Evolutionary conservation across 2,888 invertebrate species (phyloP), one percentile per base, ranked within the genome.

Genomic region (Andrena marginata): DNA sequence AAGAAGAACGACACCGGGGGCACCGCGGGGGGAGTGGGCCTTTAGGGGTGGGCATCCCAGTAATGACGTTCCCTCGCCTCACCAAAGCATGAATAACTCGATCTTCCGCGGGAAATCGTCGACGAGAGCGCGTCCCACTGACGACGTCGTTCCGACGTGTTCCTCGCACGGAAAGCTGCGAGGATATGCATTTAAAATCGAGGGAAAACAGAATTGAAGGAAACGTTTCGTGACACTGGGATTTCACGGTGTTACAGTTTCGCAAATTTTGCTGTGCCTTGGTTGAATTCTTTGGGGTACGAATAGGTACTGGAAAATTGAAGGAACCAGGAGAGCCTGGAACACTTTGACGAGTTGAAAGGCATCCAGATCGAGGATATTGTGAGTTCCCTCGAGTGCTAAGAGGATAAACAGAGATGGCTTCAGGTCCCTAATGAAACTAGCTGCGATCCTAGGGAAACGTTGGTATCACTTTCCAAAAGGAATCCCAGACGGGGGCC

Each of bases 61-160:
- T 84, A 84, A 84, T 75, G 83, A 83, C 51, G 78, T 78, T 63
- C 54, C 68, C 33, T 16, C 54, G 49, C 59, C 62, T 68, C 71
- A 42, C 68, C 78, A 71, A 72, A 63, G 49, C 71, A 59, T 33
- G 83, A 75, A 78, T 84, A 78, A 83, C 83, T 68, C 49, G 74
- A 78, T 78, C 68, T 62, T 59, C 13, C 64, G 4, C 31, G 65
- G 42, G 13, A 56, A 73, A 74, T 67, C 69, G 72, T 60, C 64
- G 68, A 82, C 49, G 77, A 29, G 69, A 35, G 13, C 10, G 49
- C 69, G 20, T 48, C 68, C 51, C 2, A 16, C 26, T 33, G n/a
- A 35, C 67, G 67, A 31, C 35, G 49, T 51, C 59, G 69, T 63
- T 62, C 35, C n/a, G 48, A 10, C 26, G 49, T 59, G n/a, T 62